Percentiles rank a stretch among this genome's conserved stretches.
Evolutionary conservation across 1,140 invertebrate genomes (phyloP).

Genomic region (Trichoplusia ni): DNA sequence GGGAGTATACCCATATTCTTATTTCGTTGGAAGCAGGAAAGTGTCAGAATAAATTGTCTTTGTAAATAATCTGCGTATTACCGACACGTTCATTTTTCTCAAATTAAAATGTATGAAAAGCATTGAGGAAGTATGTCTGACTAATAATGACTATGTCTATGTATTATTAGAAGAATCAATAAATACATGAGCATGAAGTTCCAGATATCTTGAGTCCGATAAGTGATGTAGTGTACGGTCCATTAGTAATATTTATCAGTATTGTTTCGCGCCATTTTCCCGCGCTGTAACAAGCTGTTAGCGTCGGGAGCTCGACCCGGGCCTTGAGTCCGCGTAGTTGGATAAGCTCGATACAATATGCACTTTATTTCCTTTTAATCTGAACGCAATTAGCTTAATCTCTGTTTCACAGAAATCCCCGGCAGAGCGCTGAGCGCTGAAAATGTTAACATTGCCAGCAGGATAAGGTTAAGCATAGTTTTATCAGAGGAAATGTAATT

Average conservation of each 20-base stretch:
- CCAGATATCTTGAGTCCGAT: neutral
- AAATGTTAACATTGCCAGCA: slow-evolving; percentile 6
- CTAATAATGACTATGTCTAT: no score
- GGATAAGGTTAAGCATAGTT: no score
- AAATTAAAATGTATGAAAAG: slow-evolving; percentile 9
- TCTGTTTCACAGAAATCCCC: slow-evolving; percentile 6
- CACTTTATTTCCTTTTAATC: slow-evolving; percentile 24
- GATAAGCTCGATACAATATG: slow-evolving; percentile 22
- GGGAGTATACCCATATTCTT: no score
- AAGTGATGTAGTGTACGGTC: neutral
- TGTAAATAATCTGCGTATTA: neutral
- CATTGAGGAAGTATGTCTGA: no score
- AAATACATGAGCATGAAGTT: neutral
- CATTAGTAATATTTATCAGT: slow-evolving; percentile 15
- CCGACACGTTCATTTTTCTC: slow-evolving; percentile 1
- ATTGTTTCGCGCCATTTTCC: slow-evolving; percentile 21
- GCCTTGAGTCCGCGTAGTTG: neutral
- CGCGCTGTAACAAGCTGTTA: neutral
- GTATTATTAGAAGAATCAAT: neutral
- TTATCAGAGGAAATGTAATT: no score
- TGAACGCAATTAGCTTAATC: slow-evolving; percentile 21
- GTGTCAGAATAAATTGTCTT: slow-evolving; percentile 17
- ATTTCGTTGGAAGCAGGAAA: slow-evolving; percentile 4
- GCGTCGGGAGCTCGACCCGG: neutral
- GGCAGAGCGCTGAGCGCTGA: no score